These are phyloP conservation scores for Stichopus chloronotus DNA, from an alignment of 35 echinoderm and acorn worm genomes.

Conservation along the genomic window DNA sequence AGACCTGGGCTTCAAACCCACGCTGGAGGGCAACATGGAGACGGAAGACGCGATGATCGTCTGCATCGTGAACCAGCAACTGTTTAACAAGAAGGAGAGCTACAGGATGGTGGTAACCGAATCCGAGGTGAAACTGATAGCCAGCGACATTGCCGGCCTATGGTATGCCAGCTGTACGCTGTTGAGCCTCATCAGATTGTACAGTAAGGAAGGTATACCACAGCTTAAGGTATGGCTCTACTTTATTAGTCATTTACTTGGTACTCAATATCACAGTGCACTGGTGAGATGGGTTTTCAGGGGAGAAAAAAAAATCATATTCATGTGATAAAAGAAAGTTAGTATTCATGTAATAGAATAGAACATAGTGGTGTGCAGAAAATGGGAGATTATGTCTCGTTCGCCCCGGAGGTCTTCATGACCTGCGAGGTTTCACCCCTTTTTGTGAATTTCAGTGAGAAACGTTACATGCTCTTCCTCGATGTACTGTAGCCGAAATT, in stretches of 20 bases:
- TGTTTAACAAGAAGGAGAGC: slow-evolving; percentile 55
- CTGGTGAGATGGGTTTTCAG: not conserved
- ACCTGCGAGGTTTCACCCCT: too few species aligned
- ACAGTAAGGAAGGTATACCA: slow-evolving; percentile 73
- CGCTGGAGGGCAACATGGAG: slow-evolving; percentile 1
- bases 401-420: too few species aligned
- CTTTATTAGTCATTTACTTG: not conserved
- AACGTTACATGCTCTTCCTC: too few species aligned
- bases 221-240: slow-evolving; percentile 69
- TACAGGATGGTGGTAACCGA: slow-evolving; percentile 53
- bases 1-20: slow-evolving; percentile 43
- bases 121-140: slow-evolving; percentile 59
- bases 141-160: slow-evolving; percentile 68
- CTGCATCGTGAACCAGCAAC: slow-evolving; percentile 41
- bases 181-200: slow-evolving; percentile 65
- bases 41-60: slow-evolving; percentile 23
- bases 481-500: too few species aligned
- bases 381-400: too few species aligned
- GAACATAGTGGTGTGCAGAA: too few species aligned
- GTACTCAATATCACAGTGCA: too few species aligned
- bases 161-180: slow-evolving; percentile 85
- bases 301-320: not conserved
- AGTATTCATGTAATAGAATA: too few species aligned
- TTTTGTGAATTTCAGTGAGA: too few species aligned
- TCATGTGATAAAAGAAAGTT: too few species aligned